These are phyloP conservation scores for Paedocypris micromegethes DNA, from an alignment of 2,797 vertebrate species.

Conservation along the genomic window DNA sequence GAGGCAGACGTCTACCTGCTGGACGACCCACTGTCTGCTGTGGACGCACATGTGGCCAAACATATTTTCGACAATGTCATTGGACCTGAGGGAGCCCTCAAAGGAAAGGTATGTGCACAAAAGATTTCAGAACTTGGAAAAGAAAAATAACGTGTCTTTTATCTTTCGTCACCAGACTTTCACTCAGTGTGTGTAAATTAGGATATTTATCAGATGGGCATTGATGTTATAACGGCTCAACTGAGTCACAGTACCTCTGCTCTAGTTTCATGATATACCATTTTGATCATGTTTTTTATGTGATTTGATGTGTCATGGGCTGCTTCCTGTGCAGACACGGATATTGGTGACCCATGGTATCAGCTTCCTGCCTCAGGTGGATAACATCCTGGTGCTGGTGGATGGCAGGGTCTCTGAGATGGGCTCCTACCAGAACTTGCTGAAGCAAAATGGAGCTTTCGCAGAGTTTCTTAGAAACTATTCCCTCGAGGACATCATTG, in stretches of 20 bases:
- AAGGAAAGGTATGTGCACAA: constrained; percentile 75
- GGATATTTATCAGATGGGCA: no score
- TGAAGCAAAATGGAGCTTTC: constrained; percentile 81
- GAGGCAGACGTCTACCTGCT: constrained; percentile 82
- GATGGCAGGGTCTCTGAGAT: constrained; percentile 85
- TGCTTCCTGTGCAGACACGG: constrained; percentile 74
- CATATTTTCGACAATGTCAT: constrained; percentile 96
- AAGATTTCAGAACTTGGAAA: background rate
- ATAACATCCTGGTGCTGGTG: constrained; percentile 85
- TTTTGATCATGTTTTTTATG: background rate
- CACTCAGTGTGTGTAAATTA: no score
- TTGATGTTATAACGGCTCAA: no score
- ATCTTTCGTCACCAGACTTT: no score
- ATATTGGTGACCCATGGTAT: constrained; percentile 90
- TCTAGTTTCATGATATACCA: no score
- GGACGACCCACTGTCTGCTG: constrained; percentile 92
- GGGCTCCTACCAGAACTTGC: constrained; percentile 86
- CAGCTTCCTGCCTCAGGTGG: constrained; percentile 90
- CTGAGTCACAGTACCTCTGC: no score
- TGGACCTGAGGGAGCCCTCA: constrained; percentile 82
- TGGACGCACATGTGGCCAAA: constrained; percentile 91
- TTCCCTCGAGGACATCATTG: constrained; percentile 68
- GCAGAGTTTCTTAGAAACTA: constrained; percentile 92
- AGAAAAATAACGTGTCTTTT: no score
- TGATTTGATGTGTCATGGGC: background rate